phyloP scores from a whole-genome alignment of 2,113 vertebrate species.

The Saguinus imperator region DNA sequence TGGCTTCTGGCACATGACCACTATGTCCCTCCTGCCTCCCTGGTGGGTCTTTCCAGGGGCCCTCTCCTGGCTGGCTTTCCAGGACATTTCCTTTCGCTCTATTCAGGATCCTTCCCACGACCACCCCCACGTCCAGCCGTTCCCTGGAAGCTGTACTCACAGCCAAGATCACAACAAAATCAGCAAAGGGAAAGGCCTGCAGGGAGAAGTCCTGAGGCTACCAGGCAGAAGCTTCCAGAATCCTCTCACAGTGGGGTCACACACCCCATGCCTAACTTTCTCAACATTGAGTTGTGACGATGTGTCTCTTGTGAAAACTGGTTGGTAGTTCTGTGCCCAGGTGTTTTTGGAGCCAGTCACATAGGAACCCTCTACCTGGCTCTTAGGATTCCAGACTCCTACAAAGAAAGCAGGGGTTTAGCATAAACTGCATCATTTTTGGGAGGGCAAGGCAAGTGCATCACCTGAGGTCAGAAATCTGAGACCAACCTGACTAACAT shows the following conservation, averaged over 20 bases:
- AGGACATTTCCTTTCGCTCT: not conserved
- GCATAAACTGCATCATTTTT: not conserved
- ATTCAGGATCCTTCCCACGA: not conserved
- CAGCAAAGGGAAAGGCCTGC: not conserved
- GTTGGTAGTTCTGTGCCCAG: no score
- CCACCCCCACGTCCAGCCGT: not conserved
- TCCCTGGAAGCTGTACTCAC: not conserved
- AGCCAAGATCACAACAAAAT: not conserved
- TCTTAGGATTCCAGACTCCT: not conserved
- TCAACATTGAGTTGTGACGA: not conserved
- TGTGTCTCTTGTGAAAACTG: not conserved
- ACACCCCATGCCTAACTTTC: not conserved
- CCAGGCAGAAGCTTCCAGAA: not conserved
- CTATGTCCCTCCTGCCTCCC: not conserved
- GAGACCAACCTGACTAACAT: no score
- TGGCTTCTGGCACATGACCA: not conserved
- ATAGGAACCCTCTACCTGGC: not conserved
- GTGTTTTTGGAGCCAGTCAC: not conserved
- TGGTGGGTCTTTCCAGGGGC: not conserved
- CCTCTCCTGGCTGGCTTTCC: not conserved
- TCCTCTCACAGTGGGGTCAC: not conserved
- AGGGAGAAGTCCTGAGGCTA: not conserved
- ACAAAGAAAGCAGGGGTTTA: not conserved
- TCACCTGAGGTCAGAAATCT: no score
- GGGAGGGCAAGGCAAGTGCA: no score